These are phyloP conservation scores for Portunus trituberculatus DNA, from an alignment of 1,140 invertebrate genomes.

Conservation along the genomic window DNA sequence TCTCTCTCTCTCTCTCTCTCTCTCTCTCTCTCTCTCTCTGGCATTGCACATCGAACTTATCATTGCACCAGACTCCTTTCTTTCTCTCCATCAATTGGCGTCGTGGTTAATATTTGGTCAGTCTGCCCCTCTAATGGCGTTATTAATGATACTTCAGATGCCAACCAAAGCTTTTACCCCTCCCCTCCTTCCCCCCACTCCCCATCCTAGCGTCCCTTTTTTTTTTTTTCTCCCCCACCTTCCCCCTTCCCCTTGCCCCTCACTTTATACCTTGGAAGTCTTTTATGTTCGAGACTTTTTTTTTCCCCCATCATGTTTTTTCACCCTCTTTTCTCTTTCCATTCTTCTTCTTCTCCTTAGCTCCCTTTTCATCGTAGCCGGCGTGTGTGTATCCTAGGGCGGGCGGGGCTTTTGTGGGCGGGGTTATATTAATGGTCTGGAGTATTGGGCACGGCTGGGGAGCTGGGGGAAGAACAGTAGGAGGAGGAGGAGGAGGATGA, in stretches of 20 bases:
- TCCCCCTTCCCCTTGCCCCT: neutral
- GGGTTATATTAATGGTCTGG: neutral
- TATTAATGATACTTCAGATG: neutral
- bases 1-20: neutral
- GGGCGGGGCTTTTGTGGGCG: constrained; percentile 6
- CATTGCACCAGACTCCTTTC: neutral
- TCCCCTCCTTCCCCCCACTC: neutral
- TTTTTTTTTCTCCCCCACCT: neutral
- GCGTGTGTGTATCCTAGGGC: neutral
- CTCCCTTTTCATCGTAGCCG: neutral
- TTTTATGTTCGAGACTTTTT: neutral
- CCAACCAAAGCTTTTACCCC: neutral
- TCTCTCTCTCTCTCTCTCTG: neutral
- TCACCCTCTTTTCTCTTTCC: neutral
- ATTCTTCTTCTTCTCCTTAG: neutral
- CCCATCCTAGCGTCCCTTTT: no score
- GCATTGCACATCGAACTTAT: neutral
- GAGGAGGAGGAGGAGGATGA: no score
- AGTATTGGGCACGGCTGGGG: neutral
- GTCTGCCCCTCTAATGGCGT: neutral
- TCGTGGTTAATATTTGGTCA: neutral
- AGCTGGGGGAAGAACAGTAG: neutral
- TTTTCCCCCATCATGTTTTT: neutral
- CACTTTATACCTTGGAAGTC: no score
- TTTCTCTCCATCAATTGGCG: constrained; percentile 32